Evolutionary conservation across 2,113 vertebrate species (phyloP).

Genomic region (Proteles cristata): DNA sequence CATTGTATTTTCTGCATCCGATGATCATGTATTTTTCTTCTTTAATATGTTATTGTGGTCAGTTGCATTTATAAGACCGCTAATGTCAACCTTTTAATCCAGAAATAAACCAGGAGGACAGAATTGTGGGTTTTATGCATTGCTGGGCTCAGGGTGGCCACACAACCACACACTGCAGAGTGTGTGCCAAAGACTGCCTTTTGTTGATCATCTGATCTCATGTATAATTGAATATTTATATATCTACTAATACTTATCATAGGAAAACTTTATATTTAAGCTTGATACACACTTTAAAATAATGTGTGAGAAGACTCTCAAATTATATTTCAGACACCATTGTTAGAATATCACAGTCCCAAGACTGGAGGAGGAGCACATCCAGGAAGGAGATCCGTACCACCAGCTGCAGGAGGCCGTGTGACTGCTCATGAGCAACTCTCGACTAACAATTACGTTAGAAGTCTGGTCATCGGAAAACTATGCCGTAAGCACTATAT

Average conservation of each 20-base stretch:
- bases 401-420: not conserved
- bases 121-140: not conserved
- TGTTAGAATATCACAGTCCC: not conserved
- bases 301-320: not conserved
- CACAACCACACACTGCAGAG: not conserved
- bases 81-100: not conserved
- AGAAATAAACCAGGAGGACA: not conserved
- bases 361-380: not conserved
- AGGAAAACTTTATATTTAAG: not conserved
- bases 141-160: not conserved
- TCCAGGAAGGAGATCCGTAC: not conserved
- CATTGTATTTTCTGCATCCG: not conserved
- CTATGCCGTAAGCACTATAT: not conserved
- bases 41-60: not conserved
- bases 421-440: not conserved
- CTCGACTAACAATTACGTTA: not conserved
- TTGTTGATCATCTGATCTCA: not conserved
- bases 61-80: not conserved
- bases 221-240: too few relatives aligned
- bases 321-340: not conserved
- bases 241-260: not conserved
- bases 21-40: not conserved
- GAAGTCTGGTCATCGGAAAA: not conserved
- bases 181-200: not conserved
- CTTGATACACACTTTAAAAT: not conserved